These are phyloP conservation scores for Hippocampus guttulatus DNA, from an alignment of 2,113 vertebrate genomes.

Conservation along the genomic window DNA sequence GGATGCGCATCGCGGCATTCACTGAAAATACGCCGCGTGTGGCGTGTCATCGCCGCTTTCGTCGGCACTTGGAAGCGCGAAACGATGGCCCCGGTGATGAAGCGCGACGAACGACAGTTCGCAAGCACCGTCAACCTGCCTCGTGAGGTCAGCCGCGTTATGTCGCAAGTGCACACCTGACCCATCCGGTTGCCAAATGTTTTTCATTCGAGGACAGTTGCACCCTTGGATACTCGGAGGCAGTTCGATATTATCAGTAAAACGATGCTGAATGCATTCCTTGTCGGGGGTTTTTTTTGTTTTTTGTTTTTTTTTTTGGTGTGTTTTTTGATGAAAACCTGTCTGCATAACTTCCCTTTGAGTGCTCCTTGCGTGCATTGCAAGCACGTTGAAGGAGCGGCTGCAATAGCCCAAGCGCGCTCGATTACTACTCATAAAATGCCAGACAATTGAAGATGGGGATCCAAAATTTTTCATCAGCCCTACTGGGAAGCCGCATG, in stretches of 20 bases:
- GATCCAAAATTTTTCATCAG: neutral
- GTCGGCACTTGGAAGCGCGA: conserved; percentile 26
- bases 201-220: conserved; percentile 29
- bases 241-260: conserved; percentile 19
- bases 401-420: neutral
- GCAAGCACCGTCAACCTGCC: conserved; percentile 28
- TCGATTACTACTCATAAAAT: neutral
- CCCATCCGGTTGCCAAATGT: conserved; percentile 33
- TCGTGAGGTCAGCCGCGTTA: conserved; percentile 31
- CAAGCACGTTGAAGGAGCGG: neutral
- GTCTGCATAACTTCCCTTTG: conserved; percentile 18
- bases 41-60: conserved; percentile 22
- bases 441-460: neutral
- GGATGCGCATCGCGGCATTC: conserved; percentile 17
- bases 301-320: neutral
- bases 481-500: too few relatives aligned
- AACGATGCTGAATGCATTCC: conserved; percentile 39
- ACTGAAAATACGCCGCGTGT: conserved; percentile 10
- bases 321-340: conserved; percentile 29
- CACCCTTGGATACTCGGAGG: conserved; percentile 15
- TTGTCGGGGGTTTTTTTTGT: conserved; percentile 10
- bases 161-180: conserved; percentile 32
- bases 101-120: conserved; percentile 18
- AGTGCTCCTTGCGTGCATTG: conserved; percentile 5
- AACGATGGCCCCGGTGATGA: conserved; percentile 54